phyloP scores from a whole-genome alignment of 2,797 vertebrate species.

The Lepus townsendii region DNA sequence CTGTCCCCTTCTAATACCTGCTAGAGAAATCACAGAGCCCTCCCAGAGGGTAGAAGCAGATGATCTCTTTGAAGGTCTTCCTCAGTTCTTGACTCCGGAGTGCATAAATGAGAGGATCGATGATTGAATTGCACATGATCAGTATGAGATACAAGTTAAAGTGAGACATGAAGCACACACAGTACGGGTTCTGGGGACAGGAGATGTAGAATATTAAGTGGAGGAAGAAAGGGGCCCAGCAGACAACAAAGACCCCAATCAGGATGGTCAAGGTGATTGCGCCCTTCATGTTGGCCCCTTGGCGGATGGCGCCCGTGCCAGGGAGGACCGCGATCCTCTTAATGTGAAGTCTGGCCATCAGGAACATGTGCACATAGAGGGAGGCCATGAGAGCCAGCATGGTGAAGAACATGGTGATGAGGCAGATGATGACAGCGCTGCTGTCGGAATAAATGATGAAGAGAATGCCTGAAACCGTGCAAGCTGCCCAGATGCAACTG shows the following conservation, averaged over 20 bases:
- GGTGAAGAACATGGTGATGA: slow-evolving; percentile 96
- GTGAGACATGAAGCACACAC: slow-evolving; percentile 98
- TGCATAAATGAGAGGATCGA: slow-evolving; percentile 98
- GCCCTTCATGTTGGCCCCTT: slow-evolving; percentile 97
- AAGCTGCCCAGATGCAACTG: slow-evolving; percentile 94
- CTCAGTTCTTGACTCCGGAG: slow-evolving; percentile 97
- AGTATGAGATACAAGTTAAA: slow-evolving; percentile 98
- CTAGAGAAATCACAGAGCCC: slow-evolving; percentile 90
- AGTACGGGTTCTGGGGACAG: slow-evolving; percentile 97
- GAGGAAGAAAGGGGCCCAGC: slow-evolving; percentile 98
- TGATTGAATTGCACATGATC: slow-evolving; percentile 98
- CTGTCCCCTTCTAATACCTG: slow-evolving; percentile 89
- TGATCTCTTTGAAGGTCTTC: slow-evolving; percentile 97
- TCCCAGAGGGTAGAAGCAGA: slow-evolving; percentile 92
- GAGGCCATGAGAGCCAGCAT: slow-evolving; percentile 98
- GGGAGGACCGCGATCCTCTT: slow-evolving; percentile 96
- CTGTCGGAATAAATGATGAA: slow-evolving; percentile 97
- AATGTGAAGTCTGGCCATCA: slow-evolving; percentile 95
- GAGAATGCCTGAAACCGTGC: slow-evolving; percentile 92
- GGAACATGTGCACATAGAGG: slow-evolving; percentile 98
- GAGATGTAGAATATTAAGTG: slow-evolving; percentile 97
- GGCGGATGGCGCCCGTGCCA: slow-evolving; percentile 92
- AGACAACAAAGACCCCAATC: slow-evolving; percentile 97
- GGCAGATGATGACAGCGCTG: slow-evolving; percentile 95
- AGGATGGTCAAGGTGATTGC: slow-evolving; percentile 97